A percentile compares a stretch with the other conserved stretches of the same genome.
These are phyloP conservation scores for Aricia artaxerxes DNA, from an alignment of 2,888 invertebrate species.

Conservation along the genomic window DNA sequence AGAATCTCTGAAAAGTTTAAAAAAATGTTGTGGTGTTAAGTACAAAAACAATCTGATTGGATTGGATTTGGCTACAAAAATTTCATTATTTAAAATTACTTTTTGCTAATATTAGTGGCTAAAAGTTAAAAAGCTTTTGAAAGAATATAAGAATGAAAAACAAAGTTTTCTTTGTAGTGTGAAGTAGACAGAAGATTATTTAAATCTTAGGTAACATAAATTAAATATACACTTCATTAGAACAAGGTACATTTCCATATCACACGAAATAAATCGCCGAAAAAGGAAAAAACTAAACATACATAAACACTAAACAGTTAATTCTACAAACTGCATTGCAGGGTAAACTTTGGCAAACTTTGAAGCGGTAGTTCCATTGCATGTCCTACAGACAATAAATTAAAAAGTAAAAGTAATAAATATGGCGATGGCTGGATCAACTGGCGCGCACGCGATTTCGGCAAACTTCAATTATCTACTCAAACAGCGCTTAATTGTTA, in stretches of 20 bases:
- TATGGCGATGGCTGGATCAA: constrained; percentile 47
- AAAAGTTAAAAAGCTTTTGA: too few relatives aligned
- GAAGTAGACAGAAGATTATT: too few relatives aligned
- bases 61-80: too few relatives aligned
- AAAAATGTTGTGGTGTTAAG: too few relatives aligned
- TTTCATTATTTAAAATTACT: too few relatives aligned
- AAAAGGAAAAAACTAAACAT: background rate
- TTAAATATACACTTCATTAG: background rate
- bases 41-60: too few relatives aligned
- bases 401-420: constrained; percentile 50
- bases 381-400: constrained; percentile 45
- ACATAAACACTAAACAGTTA: constrained; percentile 16
- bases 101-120: too few relatives aligned
- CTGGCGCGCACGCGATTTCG: constrained; percentile 45
- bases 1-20: too few relatives aligned
- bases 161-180: background rate
- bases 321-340: constrained; percentile 42
- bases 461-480: constrained; percentile 44
- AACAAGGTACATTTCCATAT: background rate
- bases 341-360: constrained; percentile 41
- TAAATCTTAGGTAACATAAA: too few relatives aligned
- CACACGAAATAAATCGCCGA: background rate
- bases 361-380: constrained; percentile 41
- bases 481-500: constrained; percentile 41
- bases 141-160: too few relatives aligned